Conservation (phyloP, 2,113 vertebrate species). For the Gadus chalcogrammus region DNA sequence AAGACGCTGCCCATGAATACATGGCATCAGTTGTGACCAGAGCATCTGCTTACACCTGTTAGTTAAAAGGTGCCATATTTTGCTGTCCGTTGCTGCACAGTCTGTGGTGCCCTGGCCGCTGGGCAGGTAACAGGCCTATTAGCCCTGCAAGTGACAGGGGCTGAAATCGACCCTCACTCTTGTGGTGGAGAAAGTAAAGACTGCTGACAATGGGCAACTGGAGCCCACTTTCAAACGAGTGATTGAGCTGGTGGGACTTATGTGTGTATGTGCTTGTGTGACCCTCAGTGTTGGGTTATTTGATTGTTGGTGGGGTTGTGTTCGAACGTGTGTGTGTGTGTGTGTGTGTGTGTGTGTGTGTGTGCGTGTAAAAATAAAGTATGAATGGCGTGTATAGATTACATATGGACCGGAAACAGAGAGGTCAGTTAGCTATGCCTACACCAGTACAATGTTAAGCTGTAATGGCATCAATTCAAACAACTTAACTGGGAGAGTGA, state of each 20-base stretch:
- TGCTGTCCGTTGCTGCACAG: too few relatives aligned
- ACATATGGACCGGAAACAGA: too few relatives aligned
- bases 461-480: too few relatives aligned
- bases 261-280: slow-evolving; percentile 4
- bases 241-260: slow-evolving; percentile 29
- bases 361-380: too few relatives aligned
- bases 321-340: neutral
- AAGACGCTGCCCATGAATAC: too few relatives aligned
- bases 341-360: neutral
- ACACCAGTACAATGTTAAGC: too few relatives aligned
- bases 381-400: slow-evolving; percentile 1
- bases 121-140: slow-evolving; percentile 51
- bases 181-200: slow-evolving; percentile 35
- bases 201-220: slow-evolving; percentile 58
- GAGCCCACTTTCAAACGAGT: slow-evolving; percentile 16
- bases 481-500: too few relatives aligned
- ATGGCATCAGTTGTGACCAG: too few relatives aligned
- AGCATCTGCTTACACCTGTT: too few relatives aligned
- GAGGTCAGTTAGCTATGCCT: too few relatives aligned
- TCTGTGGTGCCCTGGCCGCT: neutral
- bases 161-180: slow-evolving; percentile 55
- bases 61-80: too few relatives aligned
- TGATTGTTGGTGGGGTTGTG: neutral
- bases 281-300: neutral
- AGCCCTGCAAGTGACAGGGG: slow-evolving; percentile 44